These are phyloP conservation scores for Ceraclea dissimilis DNA, from an alignment of 2,888 invertebrate species.

Conservation along the genomic window DNA sequence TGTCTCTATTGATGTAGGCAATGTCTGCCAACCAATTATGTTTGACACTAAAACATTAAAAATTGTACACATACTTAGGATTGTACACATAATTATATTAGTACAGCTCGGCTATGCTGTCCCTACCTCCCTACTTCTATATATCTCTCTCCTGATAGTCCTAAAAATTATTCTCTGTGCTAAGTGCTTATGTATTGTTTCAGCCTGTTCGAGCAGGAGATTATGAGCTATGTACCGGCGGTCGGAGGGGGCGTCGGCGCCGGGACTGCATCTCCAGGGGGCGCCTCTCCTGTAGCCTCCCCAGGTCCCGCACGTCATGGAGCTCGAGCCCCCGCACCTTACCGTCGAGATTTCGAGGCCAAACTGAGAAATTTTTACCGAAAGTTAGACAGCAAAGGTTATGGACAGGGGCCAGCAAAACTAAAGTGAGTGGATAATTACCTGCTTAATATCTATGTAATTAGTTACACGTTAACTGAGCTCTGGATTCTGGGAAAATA, in stretches of 20 bases:
- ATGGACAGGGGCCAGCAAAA: constrained; percentile 95
- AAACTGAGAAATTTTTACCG: constrained; percentile 91
- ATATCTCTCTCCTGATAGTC: no score
- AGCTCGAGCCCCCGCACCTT: constrained; percentile 81
- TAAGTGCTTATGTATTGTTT: no score
- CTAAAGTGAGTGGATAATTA: constrained; percentile 73
- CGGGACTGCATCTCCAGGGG: constrained; percentile 50
- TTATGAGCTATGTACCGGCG: constrained; percentile 92
- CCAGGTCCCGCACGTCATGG: constrained; percentile 71
- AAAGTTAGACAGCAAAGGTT: constrained; percentile 92
- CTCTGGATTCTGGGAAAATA: no score
- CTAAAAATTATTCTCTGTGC: no score
- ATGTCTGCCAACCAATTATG: no score
- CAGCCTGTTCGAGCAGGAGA: constrained; percentile 97
- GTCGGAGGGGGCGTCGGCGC: constrained; percentile 43
- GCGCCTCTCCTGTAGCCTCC: constrained; percentile 65
- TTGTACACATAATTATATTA: no score
- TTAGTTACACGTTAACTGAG: no score
- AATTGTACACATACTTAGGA: no score
- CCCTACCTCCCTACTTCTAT: no score
- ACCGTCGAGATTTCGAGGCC: constrained; percentile 89
- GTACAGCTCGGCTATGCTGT: no score
- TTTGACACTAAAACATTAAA: no score
- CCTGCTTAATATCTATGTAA: background rate
- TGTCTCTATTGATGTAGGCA: no score